Evolutionary conservation across 2,888 invertebrate genomes (phyloP).

Genomic region (Meiosimyza decipiens): DNA sequence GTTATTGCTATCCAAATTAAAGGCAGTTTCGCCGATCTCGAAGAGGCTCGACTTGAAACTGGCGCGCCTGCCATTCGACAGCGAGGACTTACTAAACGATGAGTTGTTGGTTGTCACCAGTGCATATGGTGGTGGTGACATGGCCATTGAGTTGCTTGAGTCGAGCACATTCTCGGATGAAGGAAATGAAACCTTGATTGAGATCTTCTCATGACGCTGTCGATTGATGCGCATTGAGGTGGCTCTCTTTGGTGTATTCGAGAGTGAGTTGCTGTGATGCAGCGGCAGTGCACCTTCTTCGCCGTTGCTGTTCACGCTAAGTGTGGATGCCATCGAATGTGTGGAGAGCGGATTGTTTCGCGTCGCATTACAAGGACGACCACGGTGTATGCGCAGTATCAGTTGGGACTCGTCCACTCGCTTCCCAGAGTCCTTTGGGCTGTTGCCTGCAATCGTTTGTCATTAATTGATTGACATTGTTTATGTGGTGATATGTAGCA

Average conservation of each 20-base stretch:
- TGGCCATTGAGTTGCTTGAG: slow-evolving; percentile 44
- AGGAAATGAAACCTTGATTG: slow-evolving; percentile 86
- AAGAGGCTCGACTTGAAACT: slow-evolving; percentile 62
- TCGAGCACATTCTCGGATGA: slow-evolving; percentile 76
- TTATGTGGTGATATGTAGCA: slow-evolving; percentile 23
- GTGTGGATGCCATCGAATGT: slow-evolving; percentile 73
- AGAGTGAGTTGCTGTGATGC: slow-evolving; percentile 39
- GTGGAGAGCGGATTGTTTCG: slow-evolving; percentile 70
- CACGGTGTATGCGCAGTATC: slow-evolving; percentile 90
- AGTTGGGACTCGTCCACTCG: slow-evolving; percentile 88
- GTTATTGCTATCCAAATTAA: slow-evolving; percentile 54
- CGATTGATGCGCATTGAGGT: slow-evolving; percentile 72
- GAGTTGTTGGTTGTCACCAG: slow-evolving; percentile 50
- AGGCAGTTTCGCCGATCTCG: slow-evolving; percentile 64
- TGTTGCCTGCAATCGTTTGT: slow-evolving; percentile 70
- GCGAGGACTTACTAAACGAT: slow-evolving; percentile 43
- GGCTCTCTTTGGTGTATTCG: slow-evolving; percentile 67
- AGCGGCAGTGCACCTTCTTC: slow-evolving; percentile 50
- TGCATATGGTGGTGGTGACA: slow-evolving; percentile 58
- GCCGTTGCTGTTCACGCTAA: slow-evolving; percentile 70
- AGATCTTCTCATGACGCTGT: slow-evolving; percentile 78
- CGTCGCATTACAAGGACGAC: slow-evolving; percentile 71
- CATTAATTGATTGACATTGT: slow-evolving; percentile 29
- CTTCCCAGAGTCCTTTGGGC: slow-evolving; percentile 70
- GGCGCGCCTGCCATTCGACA: slow-evolving; percentile 57